A percentile compares a stretch with the other conserved stretches of the same genome.
phyloP scores from a whole-genome alignment of 2,797 vertebrate genomes.

The Halcyon smyrnensis region DNA sequence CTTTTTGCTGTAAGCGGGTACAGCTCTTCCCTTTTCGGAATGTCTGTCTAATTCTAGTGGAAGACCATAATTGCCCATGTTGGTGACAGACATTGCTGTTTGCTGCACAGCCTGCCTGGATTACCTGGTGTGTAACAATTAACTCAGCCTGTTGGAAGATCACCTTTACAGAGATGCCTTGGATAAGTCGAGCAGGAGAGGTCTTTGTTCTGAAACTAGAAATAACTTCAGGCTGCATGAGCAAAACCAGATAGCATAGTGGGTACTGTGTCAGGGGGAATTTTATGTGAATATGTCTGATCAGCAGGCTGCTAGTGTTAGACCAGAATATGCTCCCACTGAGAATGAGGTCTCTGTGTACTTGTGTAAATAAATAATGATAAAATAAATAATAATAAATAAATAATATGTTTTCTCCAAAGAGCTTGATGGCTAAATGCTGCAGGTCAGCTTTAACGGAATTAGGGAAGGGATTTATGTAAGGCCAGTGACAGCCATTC shows the following conservation, averaged over 20 bases:
- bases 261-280: not conserved
- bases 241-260: not conserved
- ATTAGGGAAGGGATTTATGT: not conserved
- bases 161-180: not conserved
- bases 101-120: not conserved
- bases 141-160: not conserved
- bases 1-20: not conserved
- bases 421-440: not conserved
- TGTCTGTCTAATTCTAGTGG: not conserved
- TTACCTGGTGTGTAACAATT: not conserved
- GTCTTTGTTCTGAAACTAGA: not conserved
- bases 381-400: not conserved
- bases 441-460: not conserved
- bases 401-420: not conserved
- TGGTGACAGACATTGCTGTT: rapidly evolving
- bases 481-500: not conserved
- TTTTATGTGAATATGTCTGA: not conserved
- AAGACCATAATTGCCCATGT: not conserved
- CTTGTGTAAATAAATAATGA: slow-evolving; percentile 20
- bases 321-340: not conserved
- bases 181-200: not conserved
- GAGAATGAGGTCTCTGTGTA: not conserved
- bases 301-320: not conserved
- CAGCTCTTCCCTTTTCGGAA: not conserved
- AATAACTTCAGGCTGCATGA: not conserved